Percentiles rank a stretch among this genome's conserved stretches.
Evolutionary conservation across 2,797 vertebrate species (phyloP).

Genomic region (Coendou prehensilis): DNA sequence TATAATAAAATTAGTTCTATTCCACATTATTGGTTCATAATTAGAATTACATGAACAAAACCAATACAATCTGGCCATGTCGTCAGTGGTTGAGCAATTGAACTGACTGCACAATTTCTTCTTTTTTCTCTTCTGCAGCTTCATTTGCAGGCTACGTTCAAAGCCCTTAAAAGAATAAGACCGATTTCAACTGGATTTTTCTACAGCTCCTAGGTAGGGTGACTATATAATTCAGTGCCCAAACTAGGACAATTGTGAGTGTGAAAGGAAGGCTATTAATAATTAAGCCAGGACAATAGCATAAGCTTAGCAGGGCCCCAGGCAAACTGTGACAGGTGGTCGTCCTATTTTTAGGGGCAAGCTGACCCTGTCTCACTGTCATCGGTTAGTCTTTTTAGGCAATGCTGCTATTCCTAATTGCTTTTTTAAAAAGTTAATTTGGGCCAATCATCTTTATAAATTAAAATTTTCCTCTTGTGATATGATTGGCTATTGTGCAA

Average conservation of each 20-base stretch:
- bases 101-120: background rate
- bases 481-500: background rate
- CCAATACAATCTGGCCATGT: conserved; percentile 55
- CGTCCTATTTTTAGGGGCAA: conserved; percentile 36
- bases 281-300: background rate
- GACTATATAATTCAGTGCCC: conserved; percentile 56
- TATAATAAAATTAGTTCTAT: conserved; percentile 77
- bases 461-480: background rate
- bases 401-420: background rate
- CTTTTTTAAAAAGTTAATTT: conserved; percentile 58
- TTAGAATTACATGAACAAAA: conserved; percentile 77
- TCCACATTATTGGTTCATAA: conserved; percentile 76
- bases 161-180: conserved; percentile 36
- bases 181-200: conserved; percentile 47
- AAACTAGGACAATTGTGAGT: conserved; percentile 66
- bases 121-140: background rate
- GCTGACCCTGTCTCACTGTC: background rate
- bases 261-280: conserved; percentile 63
- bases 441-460: conserved; percentile 21
- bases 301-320: background rate
- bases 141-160: conserved; percentile 46
- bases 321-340: background rate
- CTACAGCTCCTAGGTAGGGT: conserved; percentile 26
- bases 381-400: background rate
- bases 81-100: conserved; percentile 9